Evolutionary conservation across 2,797 vertebrate species (phyloP), one percentile per base, ranked within the genome.

Genomic region (Emys orbicularis): DNA sequence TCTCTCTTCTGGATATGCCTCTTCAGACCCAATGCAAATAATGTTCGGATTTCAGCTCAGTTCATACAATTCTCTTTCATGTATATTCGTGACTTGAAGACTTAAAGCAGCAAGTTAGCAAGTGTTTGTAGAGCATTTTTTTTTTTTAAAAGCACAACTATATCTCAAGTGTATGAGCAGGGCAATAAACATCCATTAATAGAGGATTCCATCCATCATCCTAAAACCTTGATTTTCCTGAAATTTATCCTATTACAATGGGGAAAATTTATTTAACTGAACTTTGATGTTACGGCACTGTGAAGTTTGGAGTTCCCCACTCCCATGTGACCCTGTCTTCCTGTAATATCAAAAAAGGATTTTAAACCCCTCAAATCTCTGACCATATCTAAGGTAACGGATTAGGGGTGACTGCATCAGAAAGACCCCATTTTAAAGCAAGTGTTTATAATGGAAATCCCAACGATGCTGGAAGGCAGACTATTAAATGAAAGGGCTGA

Each of bases 51-150:
- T 76, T 25, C 37, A 76, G 25, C 13, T 77, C 74, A 77, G 12
- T 27, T 47, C 25, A 47, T 76, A 47, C 6, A 49, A 49, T 49
- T 44, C 25, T 29, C 27, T 29, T 49, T 13, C 4, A 29, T 76
- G 13, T 47, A 16, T 8, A 49, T 49, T 15, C 2, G 12, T 15
- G 44, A 49, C 27, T 31, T 49, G 27, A 49, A 47, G 74, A 72
- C 37, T 72, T 29, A 77, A 77, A 77, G 74, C 6, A 76, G n/a
- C 61, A 81, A 94, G 10, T 12, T 85, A 92, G 44, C 52, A 94
- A 29, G 74, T 9, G 65, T 0, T 84, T 19, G 3, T 29, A 72
- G 37, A 8, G 49, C 2, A 31, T 31, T 72, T 72, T 34, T 61
- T 47, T 47, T 68, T 68, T 61, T 23, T 37, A 1, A 41, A 72